These are phyloP conservation scores for Thunnus albacares DNA, from an alignment of 2,797 vertebrate species.

Conservation along the genomic window DNA sequence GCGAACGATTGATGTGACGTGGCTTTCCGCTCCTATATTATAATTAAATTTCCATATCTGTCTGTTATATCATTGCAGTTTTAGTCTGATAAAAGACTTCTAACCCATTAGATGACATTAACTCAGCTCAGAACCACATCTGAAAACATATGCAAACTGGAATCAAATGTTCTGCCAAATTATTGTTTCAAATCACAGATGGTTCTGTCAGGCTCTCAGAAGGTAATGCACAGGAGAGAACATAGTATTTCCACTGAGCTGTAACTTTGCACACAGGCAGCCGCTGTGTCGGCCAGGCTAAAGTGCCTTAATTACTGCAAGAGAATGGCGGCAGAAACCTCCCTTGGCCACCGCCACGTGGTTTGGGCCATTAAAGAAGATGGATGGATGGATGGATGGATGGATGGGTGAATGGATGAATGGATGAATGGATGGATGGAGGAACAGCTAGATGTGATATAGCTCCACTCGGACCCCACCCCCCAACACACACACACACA, in stretches of 20 bases:
- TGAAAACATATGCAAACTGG: not conserved
- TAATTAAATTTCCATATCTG: not conserved
- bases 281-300: conserved; percentile 69
- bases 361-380: conserved; percentile 84
- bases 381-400: conserved; percentile 71
- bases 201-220: conserved; percentile 55
- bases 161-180: conserved; percentile 33
- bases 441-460: conserved; percentile 67
- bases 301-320: conserved; percentile 86
- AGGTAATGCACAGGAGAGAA: conserved; percentile 50
- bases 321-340: conserved; percentile 76
- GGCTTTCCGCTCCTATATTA: not conserved
- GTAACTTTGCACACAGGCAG: conserved; percentile 72
- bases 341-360: conserved; percentile 61
- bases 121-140: not conserved
- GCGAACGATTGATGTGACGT: not conserved
- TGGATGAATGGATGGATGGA: conserved; percentile 71
- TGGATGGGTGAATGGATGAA: conserved; percentile 69
- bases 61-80: not conserved
- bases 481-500: conserved; percentile 3
- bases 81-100: not conserved
- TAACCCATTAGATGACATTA: not conserved
- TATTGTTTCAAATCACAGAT: conserved; percentile 41
- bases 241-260: conserved; percentile 69
- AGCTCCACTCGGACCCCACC: conserved; percentile 66